phyloP scores from a whole-genome alignment of 1,140 invertebrate species.

The Coptotermes formosanus region DNA sequence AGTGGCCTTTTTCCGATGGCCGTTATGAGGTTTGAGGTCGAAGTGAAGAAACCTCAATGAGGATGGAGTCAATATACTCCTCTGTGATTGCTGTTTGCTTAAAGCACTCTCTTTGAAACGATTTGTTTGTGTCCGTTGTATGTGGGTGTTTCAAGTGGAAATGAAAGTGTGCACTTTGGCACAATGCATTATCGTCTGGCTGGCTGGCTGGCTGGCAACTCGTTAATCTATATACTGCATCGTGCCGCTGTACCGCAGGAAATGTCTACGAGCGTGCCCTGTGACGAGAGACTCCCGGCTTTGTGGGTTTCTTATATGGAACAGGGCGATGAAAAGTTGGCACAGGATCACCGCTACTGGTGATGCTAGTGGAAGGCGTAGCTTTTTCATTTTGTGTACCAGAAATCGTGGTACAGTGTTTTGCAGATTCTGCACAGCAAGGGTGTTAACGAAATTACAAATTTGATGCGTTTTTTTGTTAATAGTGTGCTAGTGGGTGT shows the following conservation, averaged over 20 bases:
- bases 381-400: no score
- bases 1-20: not conserved
- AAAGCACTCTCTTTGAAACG: slow-evolving; percentile 4
- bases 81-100: slow-evolving; percentile 10
- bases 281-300: not conserved
- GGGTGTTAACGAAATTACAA: no score
- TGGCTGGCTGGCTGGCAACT: not conserved
- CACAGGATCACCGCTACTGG: no score
- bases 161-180: not conserved
- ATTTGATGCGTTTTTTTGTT: no score
- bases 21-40: not conserved
- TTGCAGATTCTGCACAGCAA: no score
- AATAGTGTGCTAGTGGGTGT: no score
- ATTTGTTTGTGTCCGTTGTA: not conserved
- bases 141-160: not conserved
- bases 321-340: not conserved
- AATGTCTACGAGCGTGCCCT: not conserved
- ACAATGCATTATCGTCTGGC: not conserved
- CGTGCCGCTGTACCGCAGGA: not conserved
- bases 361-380: no score
- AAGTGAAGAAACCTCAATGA: not conserved
- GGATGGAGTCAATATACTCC: not conserved
- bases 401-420: no score
- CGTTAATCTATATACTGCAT: not conserved
- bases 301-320: not conserved